These are phyloP conservation scores for Poeciliopsis occidentalis DNA, from an alignment of 2,113 vertebrate genomes.

Conservation along the genomic window DNA sequence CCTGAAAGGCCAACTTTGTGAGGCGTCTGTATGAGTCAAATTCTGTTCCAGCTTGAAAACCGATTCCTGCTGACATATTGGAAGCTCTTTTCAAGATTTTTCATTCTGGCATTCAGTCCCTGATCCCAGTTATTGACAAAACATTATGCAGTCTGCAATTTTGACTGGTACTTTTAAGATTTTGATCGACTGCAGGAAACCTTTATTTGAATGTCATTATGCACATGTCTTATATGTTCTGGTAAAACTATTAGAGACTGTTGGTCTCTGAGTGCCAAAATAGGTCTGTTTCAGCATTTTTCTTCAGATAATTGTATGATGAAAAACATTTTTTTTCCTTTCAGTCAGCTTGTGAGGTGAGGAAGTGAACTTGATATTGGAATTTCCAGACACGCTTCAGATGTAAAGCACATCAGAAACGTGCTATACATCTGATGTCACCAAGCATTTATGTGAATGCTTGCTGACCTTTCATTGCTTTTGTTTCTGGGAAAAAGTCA, in stretches of 20 bases:
- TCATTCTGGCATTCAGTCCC: constrained; percentile 47
- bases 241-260: constrained; percentile 15
- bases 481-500: constrained; percentile 38
- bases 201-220: constrained; percentile 54
- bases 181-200: constrained; percentile 55
- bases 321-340: too few species aligned
- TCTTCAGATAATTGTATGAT: constrained; percentile 12
- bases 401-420: constrained; percentile 25
- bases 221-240: constrained; percentile 38
- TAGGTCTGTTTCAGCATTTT: constrained; percentile 26
- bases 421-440: too few species aligned
- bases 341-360: constrained; percentile 21
- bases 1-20: too few species aligned
- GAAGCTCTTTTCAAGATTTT: constrained; percentile 36
- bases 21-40: background rate
- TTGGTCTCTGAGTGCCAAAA: background rate
- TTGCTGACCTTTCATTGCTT: constrained; percentile 50
- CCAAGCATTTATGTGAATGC: constrained; percentile 19
- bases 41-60: constrained; percentile 33
- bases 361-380: constrained; percentile 22
- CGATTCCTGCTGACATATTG: constrained; percentile 60
- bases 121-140: constrained; percentile 29
- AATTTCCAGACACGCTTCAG: constrained; percentile 31
- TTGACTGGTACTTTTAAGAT: constrained; percentile 47
- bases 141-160: constrained; percentile 33